A percentile compares a stretch with the other conserved stretches of the same genome.
Conservation (phyloP, 2,797 vertebrate species). For the Channallabes apus region DNA sequence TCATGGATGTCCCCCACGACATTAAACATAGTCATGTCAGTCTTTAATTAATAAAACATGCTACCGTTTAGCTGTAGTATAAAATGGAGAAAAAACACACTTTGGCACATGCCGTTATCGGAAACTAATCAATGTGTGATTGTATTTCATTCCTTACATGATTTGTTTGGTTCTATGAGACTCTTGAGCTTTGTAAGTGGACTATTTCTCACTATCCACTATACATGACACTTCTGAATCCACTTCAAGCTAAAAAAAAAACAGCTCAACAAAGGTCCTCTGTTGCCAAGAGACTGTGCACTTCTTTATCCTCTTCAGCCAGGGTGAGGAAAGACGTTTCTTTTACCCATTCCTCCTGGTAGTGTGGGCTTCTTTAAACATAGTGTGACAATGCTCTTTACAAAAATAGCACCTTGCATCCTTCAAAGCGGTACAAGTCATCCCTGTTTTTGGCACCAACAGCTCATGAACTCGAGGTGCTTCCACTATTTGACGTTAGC, state of each 20-base stretch:
- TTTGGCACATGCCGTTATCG: neutral
- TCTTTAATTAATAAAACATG: neutral
- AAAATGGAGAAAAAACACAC: neutral
- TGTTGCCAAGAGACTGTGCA: conserved; percentile 11
- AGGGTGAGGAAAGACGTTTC: neutral
- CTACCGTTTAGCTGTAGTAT: neutral
- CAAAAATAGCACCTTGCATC: neutral
- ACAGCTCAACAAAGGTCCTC: neutral
- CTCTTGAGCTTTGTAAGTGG: neutral
- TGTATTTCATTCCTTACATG: neutral
- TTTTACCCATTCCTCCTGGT: neutral
- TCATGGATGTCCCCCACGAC: neutral
- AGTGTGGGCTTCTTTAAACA: neutral
- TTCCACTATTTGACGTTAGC: neutral
- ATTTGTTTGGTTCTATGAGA: neutral
- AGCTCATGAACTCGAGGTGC: neutral
- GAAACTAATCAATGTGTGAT: neutral
- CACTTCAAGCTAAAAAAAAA: neutral
- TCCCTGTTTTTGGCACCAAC: neutral
- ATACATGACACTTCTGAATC: neutral
- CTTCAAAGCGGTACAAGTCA: neutral
- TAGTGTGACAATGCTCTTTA: neutral
- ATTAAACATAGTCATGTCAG: neutral
- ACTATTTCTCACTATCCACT: neutral
- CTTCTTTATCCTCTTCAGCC: neutral